Conservation (phyloP, 2,888 invertebrate genomes). For the Pammene fasciana region DNA sequence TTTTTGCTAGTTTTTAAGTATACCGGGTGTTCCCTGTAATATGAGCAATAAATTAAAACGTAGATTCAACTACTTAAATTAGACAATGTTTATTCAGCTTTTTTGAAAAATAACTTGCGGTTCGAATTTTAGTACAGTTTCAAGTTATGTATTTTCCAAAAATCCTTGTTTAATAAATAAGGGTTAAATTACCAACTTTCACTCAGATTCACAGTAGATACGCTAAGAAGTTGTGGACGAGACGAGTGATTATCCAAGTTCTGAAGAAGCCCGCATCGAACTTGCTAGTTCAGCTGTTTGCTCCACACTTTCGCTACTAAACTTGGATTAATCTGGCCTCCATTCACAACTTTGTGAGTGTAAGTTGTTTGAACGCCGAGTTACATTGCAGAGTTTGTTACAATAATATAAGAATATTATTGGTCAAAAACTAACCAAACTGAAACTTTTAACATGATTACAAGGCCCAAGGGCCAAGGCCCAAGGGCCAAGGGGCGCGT, state of each 20-base stretch:
- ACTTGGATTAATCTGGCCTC: slow-evolving; percentile 28
- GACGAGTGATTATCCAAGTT: slow-evolving; percentile 24
- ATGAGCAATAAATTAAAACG: too few relatives aligned
- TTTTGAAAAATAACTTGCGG: too few relatives aligned
- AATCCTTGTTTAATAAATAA: too few relatives aligned
- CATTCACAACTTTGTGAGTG: slow-evolving; percentile 20
- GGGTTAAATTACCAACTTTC: slow-evolving; percentile 12
- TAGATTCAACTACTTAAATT: too few relatives aligned
- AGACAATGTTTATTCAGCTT: too few relatives aligned
- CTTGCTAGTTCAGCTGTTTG: slow-evolving; percentile 35
- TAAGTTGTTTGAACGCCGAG: neutral
- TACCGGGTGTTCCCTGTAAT: too few relatives aligned
- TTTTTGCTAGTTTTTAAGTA: too few relatives aligned
- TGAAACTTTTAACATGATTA: neutral
- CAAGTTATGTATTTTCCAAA: too few relatives aligned
- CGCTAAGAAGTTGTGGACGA: slow-evolving; percentile 3
- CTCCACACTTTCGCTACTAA: slow-evolving; percentile 36
- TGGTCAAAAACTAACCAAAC: too few relatives aligned
- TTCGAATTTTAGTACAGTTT: too few relatives aligned
- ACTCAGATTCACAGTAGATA: neutral
- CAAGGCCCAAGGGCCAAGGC: too few relatives aligned
- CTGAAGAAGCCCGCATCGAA: slow-evolving; percentile 38
- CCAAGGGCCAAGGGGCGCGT: too few relatives aligned
- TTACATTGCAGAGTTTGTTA: neutral
- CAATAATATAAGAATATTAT: neutral